phyloP scores from a whole-genome alignment of 2,888 invertebrate species.

The Cephus runcator region DNA sequence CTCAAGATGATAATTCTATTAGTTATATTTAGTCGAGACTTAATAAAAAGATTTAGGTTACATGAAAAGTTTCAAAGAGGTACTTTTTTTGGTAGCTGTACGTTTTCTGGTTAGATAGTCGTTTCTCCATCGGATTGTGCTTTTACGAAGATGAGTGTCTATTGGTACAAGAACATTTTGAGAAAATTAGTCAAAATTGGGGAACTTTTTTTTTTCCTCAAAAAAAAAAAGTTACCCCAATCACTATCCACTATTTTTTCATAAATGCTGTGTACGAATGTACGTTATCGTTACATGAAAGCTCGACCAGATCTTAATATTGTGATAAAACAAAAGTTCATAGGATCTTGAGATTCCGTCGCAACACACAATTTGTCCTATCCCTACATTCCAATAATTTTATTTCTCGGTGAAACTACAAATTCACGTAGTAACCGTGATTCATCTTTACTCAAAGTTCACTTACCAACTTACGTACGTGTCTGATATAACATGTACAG shows the following conservation, averaged over 20 bases:
- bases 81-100: background rate
- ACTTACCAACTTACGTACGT: background rate
- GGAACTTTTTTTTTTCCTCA: background rate
- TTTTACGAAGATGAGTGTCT: background rate
- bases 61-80: background rate
- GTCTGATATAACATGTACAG: background rate
- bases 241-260: background rate
- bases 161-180: background rate
- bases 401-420: background rate
- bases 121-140: background rate
- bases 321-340: background rate
- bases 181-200: background rate
- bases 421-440: background rate
- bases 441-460: background rate
- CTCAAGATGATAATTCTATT: background rate
- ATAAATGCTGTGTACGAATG: background rate
- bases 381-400: background rate
- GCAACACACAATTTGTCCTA: background rate
- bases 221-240: background rate
- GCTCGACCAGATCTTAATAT: background rate
- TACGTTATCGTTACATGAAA: background rate
- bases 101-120: background rate
- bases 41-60: background rate
- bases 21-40: background rate
- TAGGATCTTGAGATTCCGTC: background rate